These are phyloP conservation scores for Petroica traversi DNA, from an alignment of 2,113 vertebrate species.

Conservation along the genomic window DNA sequence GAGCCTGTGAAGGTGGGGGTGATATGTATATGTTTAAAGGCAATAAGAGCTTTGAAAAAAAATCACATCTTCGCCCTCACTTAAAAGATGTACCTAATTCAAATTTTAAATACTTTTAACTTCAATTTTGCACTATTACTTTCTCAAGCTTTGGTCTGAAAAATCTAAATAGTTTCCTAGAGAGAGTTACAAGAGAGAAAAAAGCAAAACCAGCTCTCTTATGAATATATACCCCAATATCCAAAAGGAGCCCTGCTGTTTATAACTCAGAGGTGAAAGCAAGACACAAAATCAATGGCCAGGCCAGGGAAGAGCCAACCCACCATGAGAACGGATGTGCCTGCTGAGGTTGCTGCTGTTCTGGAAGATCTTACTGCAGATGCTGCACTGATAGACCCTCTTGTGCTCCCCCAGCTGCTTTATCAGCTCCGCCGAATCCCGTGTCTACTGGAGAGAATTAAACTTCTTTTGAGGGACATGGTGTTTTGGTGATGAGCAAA, in stretches of 20 bases:
- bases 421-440: slow-evolving; percentile 76
- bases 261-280: not conserved
- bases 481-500: slow-evolving; percentile 73
- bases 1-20: not conserved
- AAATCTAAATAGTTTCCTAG: not conserved
- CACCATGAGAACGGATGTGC: slow-evolving; percentile 95
- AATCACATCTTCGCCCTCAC: fast-evolving
- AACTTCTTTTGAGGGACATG: slow-evolving; percentile 75
- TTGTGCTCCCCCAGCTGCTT: slow-evolving; percentile 88
- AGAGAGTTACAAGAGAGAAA: not conserved
- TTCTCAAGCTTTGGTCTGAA: not conserved
- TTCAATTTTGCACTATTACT: not conserved
- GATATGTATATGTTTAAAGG: not conserved
- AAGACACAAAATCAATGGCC: not conserved
- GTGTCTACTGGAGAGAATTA: slow-evolving; percentile 77
- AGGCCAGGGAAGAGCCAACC: not conserved
- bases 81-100: not conserved
- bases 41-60: not conserved
- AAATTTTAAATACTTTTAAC: not conserved
- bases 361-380: slow-evolving; percentile 95
- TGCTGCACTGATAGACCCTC: slow-evolving; percentile 89
- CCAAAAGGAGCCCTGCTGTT: not conserved
- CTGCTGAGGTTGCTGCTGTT: slow-evolving; percentile 99
- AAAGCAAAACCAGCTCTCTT: not conserved
- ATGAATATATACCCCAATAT: not conserved